Percentiles rank a stretch among this genome's conserved stretches.
Conservation (phyloP, 1,140 invertebrate species). For the Macrosteles quadrilineatus region DNA sequence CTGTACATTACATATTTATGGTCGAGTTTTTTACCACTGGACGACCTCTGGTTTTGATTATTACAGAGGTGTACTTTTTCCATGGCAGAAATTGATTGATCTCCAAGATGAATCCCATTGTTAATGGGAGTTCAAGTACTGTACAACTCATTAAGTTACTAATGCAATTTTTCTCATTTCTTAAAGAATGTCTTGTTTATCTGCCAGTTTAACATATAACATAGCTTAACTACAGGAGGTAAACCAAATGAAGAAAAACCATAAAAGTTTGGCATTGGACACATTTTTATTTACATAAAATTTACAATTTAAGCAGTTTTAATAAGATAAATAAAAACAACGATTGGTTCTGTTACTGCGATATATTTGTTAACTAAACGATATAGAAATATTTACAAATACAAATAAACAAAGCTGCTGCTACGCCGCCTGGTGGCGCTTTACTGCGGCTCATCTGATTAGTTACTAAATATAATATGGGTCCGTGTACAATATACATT, state of each 20-base stretch:
- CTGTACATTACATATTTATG: too few species aligned
- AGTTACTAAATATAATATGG: slow-evolving; percentile 23
- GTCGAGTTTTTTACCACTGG: too few species aligned
- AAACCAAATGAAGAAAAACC: not conserved
- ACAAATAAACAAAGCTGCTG: slow-evolving; percentile 14
- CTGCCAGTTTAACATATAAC: too few species aligned
- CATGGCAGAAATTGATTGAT: too few species aligned
- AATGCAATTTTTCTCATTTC: too few species aligned
- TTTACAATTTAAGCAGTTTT: slow-evolving; percentile 26
- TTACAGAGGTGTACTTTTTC: too few species aligned
- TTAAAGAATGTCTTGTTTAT: too few species aligned
- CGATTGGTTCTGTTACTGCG: slow-evolving; percentile 20
- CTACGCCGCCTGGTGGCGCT: not conserved
- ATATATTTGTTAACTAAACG: slow-evolving; percentile 25
- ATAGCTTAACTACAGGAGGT: too few species aligned
- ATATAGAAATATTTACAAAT: slow-evolving; percentile 24
- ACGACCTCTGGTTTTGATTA: too few species aligned
- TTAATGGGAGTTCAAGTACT: too few species aligned
- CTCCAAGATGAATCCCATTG: too few species aligned
- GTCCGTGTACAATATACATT: slow-evolving; percentile 10
- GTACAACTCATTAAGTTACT: too few species aligned
- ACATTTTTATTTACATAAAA: slow-evolving; percentile 23
- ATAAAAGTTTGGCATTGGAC: slow-evolving; percentile 19
- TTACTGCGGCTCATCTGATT: not conserved
- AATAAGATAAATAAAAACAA: slow-evolving; percentile 26